A percentile compares a stretch with the other conserved stretches of the same genome.
Conservation (phyloP, 2,797 vertebrate genomes). For the Cossypha heuglini region DNA sequence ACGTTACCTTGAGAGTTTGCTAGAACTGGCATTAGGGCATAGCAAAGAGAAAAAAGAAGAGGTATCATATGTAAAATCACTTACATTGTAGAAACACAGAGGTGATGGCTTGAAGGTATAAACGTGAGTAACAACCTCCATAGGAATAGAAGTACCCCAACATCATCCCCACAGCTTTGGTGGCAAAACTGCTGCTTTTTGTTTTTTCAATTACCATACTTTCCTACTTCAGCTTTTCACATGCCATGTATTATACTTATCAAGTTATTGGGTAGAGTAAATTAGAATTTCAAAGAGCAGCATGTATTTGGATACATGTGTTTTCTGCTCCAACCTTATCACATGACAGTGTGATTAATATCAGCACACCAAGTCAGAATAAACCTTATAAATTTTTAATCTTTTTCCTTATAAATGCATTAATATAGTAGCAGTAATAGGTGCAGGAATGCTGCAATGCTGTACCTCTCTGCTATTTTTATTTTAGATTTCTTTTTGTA, state of each 20-base stretch:
- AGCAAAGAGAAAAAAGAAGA: neutral
- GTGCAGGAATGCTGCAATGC: neutral
- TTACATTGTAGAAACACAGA: neutral
- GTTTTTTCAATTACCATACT: neutral
- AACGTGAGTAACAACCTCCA: neutral
- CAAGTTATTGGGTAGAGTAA: neutral
- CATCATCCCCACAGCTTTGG: neutral
- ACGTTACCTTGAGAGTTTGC: neutral
- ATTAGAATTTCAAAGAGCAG: neutral
- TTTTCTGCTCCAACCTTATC: neutral
- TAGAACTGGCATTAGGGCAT: neutral
- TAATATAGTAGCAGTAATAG: neutral
- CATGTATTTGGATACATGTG: neutral
- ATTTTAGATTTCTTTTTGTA: neutral
- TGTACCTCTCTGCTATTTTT: neutral
- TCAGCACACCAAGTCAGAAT: neutral
- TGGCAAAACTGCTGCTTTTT: neutral
- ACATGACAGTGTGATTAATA: neutral
- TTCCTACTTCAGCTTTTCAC: neutral
- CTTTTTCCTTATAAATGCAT: neutral
- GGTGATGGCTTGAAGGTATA: neutral
- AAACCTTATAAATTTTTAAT: constrained; percentile 19
- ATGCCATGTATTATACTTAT: neutral
- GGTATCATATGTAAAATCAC: neutral
- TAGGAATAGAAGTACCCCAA: neutral